These are phyloP conservation scores for Ambastaia sidthimunki DNA, from an alignment of 2,797 vertebrate species.

Conservation along the genomic window DNA sequence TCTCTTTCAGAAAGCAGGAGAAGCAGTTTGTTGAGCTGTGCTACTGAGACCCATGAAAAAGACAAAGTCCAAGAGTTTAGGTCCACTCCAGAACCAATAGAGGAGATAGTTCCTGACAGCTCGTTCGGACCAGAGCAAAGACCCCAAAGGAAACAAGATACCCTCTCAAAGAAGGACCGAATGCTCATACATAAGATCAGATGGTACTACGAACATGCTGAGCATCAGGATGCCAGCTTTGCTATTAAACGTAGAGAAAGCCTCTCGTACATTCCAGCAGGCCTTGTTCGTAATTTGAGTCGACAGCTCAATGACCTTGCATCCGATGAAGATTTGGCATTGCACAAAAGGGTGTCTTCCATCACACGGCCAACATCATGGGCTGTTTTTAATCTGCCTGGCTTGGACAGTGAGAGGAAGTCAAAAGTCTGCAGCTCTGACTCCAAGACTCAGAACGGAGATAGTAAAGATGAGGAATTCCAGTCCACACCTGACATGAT, in stretches of 20 bases:
- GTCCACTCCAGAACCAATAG: conserved; percentile 54
- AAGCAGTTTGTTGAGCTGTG: conserved; percentile 78
- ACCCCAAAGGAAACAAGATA: conserved; percentile 62
- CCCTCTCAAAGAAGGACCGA: conserved; percentile 86
- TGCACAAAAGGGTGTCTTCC: conserved; percentile 61
- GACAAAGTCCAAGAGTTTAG: conserved; percentile 62
- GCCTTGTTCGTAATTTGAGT: conserved; percentile 87
- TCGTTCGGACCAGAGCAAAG: conserved; percentile 44
- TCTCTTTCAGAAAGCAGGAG: conserved; percentile 74
- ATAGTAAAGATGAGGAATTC: conserved; percentile 76
- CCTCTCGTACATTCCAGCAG: conserved; percentile 92
- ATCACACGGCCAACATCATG: conserved; percentile 77
- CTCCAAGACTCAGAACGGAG: conserved; percentile 25
- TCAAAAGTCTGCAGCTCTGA: conserved; percentile 43
- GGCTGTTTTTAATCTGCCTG: conserved; percentile 81
- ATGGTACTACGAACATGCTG: conserved; percentile 89
- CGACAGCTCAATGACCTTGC: conserved; percentile 83
- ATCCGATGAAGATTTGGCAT: conserved; percentile 63
- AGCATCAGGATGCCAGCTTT: conserved; percentile 84
- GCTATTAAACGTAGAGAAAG: conserved; percentile 92
- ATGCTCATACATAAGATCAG: conserved; percentile 90
- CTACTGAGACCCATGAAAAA: conserved; percentile 70
- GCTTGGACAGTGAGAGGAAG: conserved; percentile 63
- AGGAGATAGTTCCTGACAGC: conserved; percentile 9
- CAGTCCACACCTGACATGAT: conserved; percentile 79